Evolutionary conservation across 2,797 vertebrate genomes (phyloP), one percentile per base, ranked within the genome.

Genomic region (Paedocypris micromegethes): DNA sequence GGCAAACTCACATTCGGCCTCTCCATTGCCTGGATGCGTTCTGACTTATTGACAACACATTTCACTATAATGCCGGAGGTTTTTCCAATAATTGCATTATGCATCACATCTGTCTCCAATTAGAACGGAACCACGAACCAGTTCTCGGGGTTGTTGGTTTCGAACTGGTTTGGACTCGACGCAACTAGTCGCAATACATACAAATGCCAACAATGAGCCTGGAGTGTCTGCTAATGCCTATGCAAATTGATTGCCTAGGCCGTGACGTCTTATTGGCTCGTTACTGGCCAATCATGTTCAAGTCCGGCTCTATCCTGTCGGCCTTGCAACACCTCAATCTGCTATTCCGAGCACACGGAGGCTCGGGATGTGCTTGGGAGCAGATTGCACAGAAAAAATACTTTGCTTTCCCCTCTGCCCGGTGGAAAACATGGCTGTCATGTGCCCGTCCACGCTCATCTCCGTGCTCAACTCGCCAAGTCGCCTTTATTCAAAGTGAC

Each of bases 401-500:
- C 83, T 86, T 86, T 84, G 79, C 81, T 83, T 77, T 74, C 83
- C 84, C 84, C 80, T 62, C 74, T 83, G 82, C 60, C 72, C 69
- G 67, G 63, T 78, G 78, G 83, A 86, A 88, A 89, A 86, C 85
- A 81, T 77, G 85, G 85, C 82, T 87, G 88, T 89, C 88, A 87
- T 85, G 79, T 82, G 84, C 86, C 73, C 88, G 87, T 91, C 88
- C 86, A 79, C 71, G 81, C 85, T 88, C 84, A 88, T 90, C 87
- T 84, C 70, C 40, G 77, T 77, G 81, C 75, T 40, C 70, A 72
- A 83, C 82, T 68, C 78, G 79, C 80, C 65, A 58, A 3, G 68
- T 72, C 45, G 75, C 82, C 74, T 89, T 90, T 85, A 90, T 90
- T 89, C 83, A 78, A 85, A 83, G 88, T 90, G 90, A 91, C 90